Percentiles rank a stretch among this genome's conserved stretches.
These are phyloP conservation scores for Echinarachnius parma DNA, from an alignment of 53 echinoderm and acorn worm genomes.

Conservation along the genomic window DNA sequence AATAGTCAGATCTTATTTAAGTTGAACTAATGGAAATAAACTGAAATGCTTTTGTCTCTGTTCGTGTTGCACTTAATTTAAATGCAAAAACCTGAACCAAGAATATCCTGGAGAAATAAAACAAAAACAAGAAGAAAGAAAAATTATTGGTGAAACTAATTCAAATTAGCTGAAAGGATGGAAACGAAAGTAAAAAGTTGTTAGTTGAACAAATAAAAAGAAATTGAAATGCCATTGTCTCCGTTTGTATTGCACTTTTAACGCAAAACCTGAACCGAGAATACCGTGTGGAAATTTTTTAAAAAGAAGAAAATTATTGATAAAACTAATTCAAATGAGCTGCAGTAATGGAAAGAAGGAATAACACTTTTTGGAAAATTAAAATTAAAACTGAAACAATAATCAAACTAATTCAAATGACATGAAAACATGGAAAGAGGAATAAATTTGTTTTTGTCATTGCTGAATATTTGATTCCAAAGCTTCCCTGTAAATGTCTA, in stretches of 20 bases:
- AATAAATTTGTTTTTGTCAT: too few relatives aligned
- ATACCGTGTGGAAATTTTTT: slow-evolving; percentile 81
- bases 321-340: too few relatives aligned
- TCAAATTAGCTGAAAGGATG: neutral
- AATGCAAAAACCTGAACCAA: slow-evolving; percentile 99
- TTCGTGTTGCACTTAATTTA: slow-evolving; percentile 94
- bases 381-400: slow-evolving; percentile 97
- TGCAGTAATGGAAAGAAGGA: too few relatives aligned
- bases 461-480: too few relatives aligned
- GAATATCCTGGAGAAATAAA: slow-evolving; percentile 82
- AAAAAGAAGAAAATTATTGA: neutral
- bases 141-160: neutral
- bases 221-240: slow-evolving; percentile 96
- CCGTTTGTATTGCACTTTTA: slow-evolving; percentile 94
- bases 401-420: neutral
- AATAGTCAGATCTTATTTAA: too few relatives aligned
- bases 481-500: too few relatives aligned
- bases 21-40: too few relatives aligned
- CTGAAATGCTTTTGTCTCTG: slow-evolving; percentile 97
- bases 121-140: too few relatives aligned
- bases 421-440: neutral
- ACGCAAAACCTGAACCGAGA: slow-evolving; percentile 96
- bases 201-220: too few relatives aligned
- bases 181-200: too few relatives aligned
- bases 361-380: slow-evolving; percentile 93